Base-by-base conservation (phyloP, 2,797 vertebrate species). In the Oreochromis grahami region DNA sequence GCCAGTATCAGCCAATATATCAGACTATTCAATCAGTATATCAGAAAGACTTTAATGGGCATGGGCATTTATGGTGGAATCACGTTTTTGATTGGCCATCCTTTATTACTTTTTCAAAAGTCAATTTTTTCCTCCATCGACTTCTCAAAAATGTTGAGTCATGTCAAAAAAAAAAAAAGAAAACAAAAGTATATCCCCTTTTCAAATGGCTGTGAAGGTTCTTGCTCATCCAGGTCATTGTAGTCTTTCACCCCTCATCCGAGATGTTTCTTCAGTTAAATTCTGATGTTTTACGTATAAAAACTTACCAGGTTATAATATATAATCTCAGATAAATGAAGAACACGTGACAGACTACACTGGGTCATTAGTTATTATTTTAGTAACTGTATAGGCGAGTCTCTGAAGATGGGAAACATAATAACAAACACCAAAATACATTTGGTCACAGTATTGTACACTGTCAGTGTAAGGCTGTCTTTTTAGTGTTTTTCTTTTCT, bases 311-410 rank as follows among this genome's bases (percentile, higher is more conserved):
- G 36, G 36, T 24, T 24, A 38, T 65, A 41, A 65, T 41, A 21
- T 65, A 65, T 36, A 65, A 65, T 21, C 36, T 21, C 34, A 63
- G 32, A 38, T 36, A 4, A 63, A 36, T 63, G 11, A 63, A n/a
- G 11, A 38, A 11, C 60, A 38, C 19, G 8, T 38, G 58, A 36
- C 0, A 0, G 32, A 36, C 0, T 63, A 63, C 17, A 63, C 32
- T 36, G 19, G 32, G 58, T 38, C 34, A 63, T 63, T 38, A 63
- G 38, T 60, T 60, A 60, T 34, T 60, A 60, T 34, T 60, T 60
- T 60, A 60, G 56, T 6, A 60, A 36, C 29, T 36, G 15, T 36
- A 60, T 19, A 58, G 56, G 29, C 29, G 29, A 58, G 56, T 34
- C 56, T 34, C 53, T 19, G 11, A 8, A 78, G 14, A 63, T 52